Percentiles rank a stretch among this genome's conserved stretches.
Conservation (phyloP, 2,113 vertebrate genomes). For the Xerus inauris region DNA sequence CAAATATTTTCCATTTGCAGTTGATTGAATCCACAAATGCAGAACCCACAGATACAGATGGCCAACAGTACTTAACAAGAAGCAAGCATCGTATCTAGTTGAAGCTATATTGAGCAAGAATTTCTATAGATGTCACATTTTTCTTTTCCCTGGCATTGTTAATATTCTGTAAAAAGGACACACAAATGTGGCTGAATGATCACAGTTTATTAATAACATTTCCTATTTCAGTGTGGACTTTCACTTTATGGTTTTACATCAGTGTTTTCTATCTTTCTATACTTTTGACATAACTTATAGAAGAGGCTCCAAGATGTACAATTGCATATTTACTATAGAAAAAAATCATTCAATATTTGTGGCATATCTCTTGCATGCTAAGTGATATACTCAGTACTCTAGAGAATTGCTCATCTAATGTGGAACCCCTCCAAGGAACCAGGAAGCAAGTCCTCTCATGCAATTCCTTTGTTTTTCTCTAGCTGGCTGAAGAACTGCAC, state of each 20-base stretch:
- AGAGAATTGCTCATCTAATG: background rate
- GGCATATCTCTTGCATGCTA: too few species aligned
- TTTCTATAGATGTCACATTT: background rate
- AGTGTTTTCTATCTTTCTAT: background rate
- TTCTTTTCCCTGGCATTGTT: background rate
- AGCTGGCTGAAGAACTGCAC: conserved; percentile 72
- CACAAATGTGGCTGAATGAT: background rate
- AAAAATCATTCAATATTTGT: background rate
- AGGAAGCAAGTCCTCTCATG: background rate
- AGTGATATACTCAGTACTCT: background rate
- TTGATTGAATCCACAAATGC: background rate
- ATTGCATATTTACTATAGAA: background rate
- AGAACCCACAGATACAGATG: too few species aligned
- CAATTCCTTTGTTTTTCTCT: conserved; percentile 30
- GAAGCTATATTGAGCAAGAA: conserved; percentile 1
- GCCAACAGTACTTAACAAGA: background rate
- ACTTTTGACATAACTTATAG: background rate
- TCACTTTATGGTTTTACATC: background rate
- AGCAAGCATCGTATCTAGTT: background rate
- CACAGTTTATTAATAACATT: background rate
- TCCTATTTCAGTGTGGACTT: background rate
- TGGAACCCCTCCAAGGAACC: background rate
- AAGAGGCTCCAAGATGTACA: background rate
- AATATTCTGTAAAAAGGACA: background rate
- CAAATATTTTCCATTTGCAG: background rate